Evolutionary conservation across 2,113 vertebrate genomes (phyloP), one percentile per base, ranked within the genome.

Genomic region (Arizona elegans): DNA sequence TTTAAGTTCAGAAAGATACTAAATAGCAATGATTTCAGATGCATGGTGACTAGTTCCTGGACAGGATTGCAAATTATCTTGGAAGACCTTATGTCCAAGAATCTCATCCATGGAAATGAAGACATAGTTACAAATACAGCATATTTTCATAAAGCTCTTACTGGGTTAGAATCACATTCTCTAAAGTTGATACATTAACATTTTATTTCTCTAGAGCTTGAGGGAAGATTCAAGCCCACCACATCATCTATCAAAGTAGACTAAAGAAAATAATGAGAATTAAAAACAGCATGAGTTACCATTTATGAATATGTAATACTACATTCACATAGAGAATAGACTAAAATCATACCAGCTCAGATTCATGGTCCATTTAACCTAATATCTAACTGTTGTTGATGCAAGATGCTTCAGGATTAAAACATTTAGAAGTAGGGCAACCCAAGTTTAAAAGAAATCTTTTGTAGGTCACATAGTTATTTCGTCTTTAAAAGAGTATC

Each of bases 181-280:
- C 47, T 56, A 52, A 86, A 86, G 47, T 19, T 86, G 24, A 89
- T 19, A 47, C 58, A 87, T 26, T 87, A 55, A 87, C 75, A 47
- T 43, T 52, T 1, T 3, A 24, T 47, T 92, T 90, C 86, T 54
- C 29, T 2, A 97, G 85, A 90, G 53, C 65, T 24, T 8, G 29
- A 81, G 65, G 2, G 53, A 54, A 56, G 33, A 86, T 85, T 85
- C 75, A 92, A 38, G 94, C 92, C 93, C 43, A 90, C 38, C 92
- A 21, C n/a, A 70, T 0, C 1, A 1, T 75, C 70, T n/a, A 92
- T 59, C 0, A 59, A 93, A 91, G 7, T 23, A 56, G 24, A 11
- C 4, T 85, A 8, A 56, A 38, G 5, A 21, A 53, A 70, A 70
- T 62, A n/a, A 65, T 52, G 47, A 94, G 54, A 38, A 91, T 95